phyloP scores from a whole-genome alignment of 2,797 vertebrate genomes.

The Lepidocolaptes lacrymiger region DNA sequence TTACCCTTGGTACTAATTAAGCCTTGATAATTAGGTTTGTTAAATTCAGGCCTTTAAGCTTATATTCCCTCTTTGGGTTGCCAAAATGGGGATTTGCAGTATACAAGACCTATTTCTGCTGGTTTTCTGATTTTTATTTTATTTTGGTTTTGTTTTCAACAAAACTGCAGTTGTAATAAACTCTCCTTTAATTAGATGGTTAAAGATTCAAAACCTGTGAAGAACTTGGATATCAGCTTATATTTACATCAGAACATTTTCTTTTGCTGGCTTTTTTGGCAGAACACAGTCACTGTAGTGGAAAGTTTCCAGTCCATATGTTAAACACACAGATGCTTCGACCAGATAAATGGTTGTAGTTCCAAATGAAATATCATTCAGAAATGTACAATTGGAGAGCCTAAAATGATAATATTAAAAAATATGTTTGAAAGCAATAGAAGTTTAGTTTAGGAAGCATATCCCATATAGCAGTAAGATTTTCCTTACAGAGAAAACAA shows the following conservation, averaged over 20 bases:
- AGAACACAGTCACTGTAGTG: not conserved
- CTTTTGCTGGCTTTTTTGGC: constrained; percentile 54
- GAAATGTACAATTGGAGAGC: not conserved
- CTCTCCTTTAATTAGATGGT: not conserved
- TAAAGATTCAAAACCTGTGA: constrained; percentile 20
- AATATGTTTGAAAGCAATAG: not conserved
- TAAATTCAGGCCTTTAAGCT: constrained; percentile 94
- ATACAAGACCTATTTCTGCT: constrained; percentile 41
- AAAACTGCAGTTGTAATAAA: not conserved
- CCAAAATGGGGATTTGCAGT: constrained; percentile 74
- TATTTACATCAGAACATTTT: constrained; percentile 19
- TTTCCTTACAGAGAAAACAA: not conserved
- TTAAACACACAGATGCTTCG: constrained; percentile 25
- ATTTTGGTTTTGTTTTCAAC: not conserved
- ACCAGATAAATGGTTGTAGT: constrained; percentile 22
- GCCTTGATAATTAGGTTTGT: constrained; percentile 99
- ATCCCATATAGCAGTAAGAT: not conserved
- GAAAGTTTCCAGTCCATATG: constrained; percentile 60
- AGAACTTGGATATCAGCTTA: constrained; percentile 28
- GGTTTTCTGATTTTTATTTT: not conserved
- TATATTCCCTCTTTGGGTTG: constrained; percentile 82
- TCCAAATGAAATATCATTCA: constrained; percentile 30
- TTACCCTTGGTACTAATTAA: constrained; percentile 99
- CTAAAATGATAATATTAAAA: constrained; percentile 10
- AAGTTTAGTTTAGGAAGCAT: not conserved